Conservation (phyloP, 2,888 invertebrate species). For the Tachystola acroxantha region DNA sequence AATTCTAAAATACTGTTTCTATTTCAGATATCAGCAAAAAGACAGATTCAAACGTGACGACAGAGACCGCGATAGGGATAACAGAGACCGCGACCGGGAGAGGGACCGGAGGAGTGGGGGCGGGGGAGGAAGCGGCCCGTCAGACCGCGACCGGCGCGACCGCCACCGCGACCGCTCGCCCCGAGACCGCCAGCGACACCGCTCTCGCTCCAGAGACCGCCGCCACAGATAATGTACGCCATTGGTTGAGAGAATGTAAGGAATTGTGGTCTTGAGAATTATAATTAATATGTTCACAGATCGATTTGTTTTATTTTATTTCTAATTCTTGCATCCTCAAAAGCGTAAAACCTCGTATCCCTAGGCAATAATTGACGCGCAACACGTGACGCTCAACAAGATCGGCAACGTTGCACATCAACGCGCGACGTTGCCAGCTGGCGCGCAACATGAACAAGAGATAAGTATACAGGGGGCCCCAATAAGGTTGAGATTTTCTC, state of each 20-base stretch:
- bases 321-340: not conserved
- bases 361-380: too few species aligned
- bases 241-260: constrained; percentile 26
- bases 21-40: constrained; percentile 67
- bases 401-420: too few species aligned
- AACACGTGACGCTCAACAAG: too few species aligned
- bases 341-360: too few species aligned
- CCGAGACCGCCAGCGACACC: constrained; percentile 42
- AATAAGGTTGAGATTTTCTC: too few species aligned
- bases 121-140: constrained; percentile 28
- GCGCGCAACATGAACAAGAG: too few species aligned
- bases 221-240: constrained; percentile 58
- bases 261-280: constrained; percentile 35
- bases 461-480: too few species aligned
- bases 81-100: constrained; percentile 42
- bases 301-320: constrained; percentile 8
- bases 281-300: constrained; percentile 46
- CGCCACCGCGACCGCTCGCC: constrained; percentile 34
- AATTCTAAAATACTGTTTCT: too few species aligned
- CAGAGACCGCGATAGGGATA: constrained; percentile 21
- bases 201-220: constrained; percentile 60
- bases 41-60: constrained; percentile 64
- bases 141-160: constrained; percentile 21
- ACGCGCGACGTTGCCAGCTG: too few species aligned
- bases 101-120: constrained; percentile 45